Evolutionary conservation across 2,797 vertebrate species (phyloP), one percentile per base, ranked within the genome.

Genomic region (Poeciliopsis turneri): DNA sequence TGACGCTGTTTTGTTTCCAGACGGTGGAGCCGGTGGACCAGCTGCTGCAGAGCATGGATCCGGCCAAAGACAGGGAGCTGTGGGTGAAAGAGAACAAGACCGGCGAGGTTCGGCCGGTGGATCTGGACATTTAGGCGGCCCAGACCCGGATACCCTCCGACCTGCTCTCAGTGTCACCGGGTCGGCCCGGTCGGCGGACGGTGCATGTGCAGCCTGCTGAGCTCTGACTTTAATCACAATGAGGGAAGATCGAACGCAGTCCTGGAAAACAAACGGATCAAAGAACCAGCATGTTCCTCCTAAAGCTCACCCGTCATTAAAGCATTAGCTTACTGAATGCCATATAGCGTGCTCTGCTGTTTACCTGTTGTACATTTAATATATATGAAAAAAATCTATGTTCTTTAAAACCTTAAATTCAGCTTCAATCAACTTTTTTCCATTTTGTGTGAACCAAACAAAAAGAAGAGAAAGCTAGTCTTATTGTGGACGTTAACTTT

Each of bases 71-170:
- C 96, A 94, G 98, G 90, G 98, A 99, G 97, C 95, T 98, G 88
- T 99, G 98, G 98, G 98, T 99, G 80, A 97, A 96, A 85, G 98
- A 99, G 92, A 97, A 99, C 90, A 98, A 98, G 92, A 99, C 98
- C 0, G 96, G 98, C 51, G 95, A 97, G 75, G 95, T 99, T 77
- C 96, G 98, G 82, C 98, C 98, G 0, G 97, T 99, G 91, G 97
- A 99, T 90, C 97, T 99, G 97, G 97, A 98, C 94, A 97, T 99
- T 88, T 99, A 98, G 93, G 92, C 30, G 68, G 20, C 47, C 78
- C 78, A 18, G 74, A 85, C 75, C 77, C 59, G 75, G 72, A 81
- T 84, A 4, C 79, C 80, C 82, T 79, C 88, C 2, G 46, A 68
- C 33, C 77, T 53, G 87, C 79, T 78, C 64, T 71, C 80, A 85